These are phyloP conservation scores for Sorex maritimensis DNA, from an alignment of 2,797 vertebrate species.

Conservation along the genomic window DNA sequence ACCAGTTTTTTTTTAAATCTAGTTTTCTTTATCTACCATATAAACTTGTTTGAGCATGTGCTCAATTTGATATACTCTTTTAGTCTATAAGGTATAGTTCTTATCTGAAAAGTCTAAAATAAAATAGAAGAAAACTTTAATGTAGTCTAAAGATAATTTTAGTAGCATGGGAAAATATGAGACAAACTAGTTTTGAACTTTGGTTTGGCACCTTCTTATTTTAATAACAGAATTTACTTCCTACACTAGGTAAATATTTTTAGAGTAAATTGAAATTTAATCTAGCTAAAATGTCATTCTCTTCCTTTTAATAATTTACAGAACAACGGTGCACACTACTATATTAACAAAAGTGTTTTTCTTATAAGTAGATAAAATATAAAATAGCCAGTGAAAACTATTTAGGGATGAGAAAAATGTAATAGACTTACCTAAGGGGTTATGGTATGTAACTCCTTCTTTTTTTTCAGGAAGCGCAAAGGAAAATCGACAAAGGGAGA, in stretches of 20 bases:
- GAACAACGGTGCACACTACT: background rate
- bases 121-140: background rate
- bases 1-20: too few relatives aligned
- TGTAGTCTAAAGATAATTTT: constrained; percentile 9
- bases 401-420: constrained; percentile 15
- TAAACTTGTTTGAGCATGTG: too few relatives aligned
- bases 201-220: constrained; percentile 22
- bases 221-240: background rate
- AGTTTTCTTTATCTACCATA: too few relatives aligned
- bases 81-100: background rate
- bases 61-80: too few relatives aligned
- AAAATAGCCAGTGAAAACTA: background rate
- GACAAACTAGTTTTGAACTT: constrained; percentile 28
- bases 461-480: constrained; percentile 29
- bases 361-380: background rate
- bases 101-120: background rate
- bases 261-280: constrained; percentile 40
- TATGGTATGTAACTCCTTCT: background rate
- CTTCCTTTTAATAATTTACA: constrained; percentile 22
- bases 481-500: constrained; percentile 31
- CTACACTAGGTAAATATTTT: constrained; percentile 45
- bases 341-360: background rate
- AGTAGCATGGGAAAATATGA: background rate
- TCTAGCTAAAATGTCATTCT: constrained; percentile 32
- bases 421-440: background rate